Percentiles rank a stretch among this genome's conserved stretches.
Evolutionary conservation across 2,888 invertebrate species (phyloP).

Genomic region (Sarcophaga caerulescens): DNA sequence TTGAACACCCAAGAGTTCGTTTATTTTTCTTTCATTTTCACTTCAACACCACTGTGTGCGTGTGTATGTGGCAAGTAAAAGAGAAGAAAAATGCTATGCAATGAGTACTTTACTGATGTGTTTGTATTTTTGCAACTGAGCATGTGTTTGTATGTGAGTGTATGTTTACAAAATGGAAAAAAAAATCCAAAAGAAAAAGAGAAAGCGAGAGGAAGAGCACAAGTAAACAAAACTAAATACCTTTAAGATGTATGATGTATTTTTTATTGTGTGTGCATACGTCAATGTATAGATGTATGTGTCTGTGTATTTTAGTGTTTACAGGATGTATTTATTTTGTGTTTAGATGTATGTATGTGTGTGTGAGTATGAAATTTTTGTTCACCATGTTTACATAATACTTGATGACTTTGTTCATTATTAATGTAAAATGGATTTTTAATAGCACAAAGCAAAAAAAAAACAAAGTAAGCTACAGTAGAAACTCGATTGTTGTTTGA

Average conservation of each 20-base stretch:
- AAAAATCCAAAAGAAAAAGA: not conserved
- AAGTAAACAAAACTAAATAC: conserved; percentile 21
- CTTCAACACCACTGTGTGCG: not conserved
- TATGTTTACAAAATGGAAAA: not conserved
- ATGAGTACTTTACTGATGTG: not conserved
- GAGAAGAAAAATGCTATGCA: not conserved
- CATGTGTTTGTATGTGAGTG: not conserved
- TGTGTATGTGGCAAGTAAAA: not conserved
- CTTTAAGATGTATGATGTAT: conserved; percentile 8
- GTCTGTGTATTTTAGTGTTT: not conserved
- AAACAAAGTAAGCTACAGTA: not conserved
- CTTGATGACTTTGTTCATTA: conserved; percentile 48
- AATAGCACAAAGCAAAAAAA: conserved; percentile 31
- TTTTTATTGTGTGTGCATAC: not conserved
- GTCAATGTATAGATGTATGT: not conserved
- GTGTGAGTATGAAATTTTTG: not conserved
- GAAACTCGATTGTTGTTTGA: no score
- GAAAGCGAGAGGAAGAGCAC: not conserved
- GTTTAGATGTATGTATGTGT: not conserved
- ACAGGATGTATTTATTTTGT: not conserved
- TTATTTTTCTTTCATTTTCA: not conserved
- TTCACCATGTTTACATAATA: conserved; percentile 29
- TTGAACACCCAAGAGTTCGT: not conserved
- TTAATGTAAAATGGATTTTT: conserved; percentile 46
- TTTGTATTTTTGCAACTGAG: not conserved